Evolutionary conservation across 2,797 vertebrate genomes (phyloP).

Genomic region (Peromyscus attwateri): DNA sequence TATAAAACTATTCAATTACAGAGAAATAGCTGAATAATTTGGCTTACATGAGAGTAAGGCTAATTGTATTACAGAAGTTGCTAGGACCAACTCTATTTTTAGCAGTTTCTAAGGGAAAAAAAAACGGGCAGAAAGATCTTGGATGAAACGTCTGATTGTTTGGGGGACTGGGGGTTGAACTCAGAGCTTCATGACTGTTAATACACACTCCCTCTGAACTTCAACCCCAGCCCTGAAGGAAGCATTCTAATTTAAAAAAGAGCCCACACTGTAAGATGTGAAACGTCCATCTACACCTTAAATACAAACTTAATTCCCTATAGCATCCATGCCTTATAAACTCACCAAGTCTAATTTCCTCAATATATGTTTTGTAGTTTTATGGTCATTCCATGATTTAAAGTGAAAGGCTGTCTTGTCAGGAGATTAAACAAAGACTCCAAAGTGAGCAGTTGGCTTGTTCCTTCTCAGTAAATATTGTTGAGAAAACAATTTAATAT

Average conservation of each 20-base stretch:
- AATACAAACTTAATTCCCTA: not conserved
- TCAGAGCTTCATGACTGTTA: not conserved
- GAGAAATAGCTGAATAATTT: not conserved
- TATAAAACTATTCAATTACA: not conserved
- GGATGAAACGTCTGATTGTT: not conserved
- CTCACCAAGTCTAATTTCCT: constrained; percentile 9
- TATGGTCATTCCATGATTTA: not conserved
- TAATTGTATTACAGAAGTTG: not conserved
- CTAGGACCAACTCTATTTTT: constrained; percentile 40
- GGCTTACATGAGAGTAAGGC: not conserved
- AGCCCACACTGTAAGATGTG: not conserved
- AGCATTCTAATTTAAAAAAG: constrained; percentile 18
- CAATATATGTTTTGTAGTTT: constrained; percentile 14
- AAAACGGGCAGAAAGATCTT: not conserved
- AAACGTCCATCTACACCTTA: not conserved
- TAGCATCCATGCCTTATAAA: not conserved
- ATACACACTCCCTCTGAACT: not conserved
- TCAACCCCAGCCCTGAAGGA: not conserved
- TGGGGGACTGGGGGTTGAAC: not conserved
- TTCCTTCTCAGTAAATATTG: constrained; percentile 6
- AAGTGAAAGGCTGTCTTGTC: constrained; percentile 48
- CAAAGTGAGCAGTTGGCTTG: constrained; percentile 33
- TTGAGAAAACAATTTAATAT: constrained; percentile 36
- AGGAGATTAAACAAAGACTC: constrained; percentile 51
- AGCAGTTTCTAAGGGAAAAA: not conserved